These are phyloP conservation scores for Lutjanus argentimaculatus DNA, from an alignment of 2,797 vertebrate genomes.

Conservation along the genomic window DNA sequence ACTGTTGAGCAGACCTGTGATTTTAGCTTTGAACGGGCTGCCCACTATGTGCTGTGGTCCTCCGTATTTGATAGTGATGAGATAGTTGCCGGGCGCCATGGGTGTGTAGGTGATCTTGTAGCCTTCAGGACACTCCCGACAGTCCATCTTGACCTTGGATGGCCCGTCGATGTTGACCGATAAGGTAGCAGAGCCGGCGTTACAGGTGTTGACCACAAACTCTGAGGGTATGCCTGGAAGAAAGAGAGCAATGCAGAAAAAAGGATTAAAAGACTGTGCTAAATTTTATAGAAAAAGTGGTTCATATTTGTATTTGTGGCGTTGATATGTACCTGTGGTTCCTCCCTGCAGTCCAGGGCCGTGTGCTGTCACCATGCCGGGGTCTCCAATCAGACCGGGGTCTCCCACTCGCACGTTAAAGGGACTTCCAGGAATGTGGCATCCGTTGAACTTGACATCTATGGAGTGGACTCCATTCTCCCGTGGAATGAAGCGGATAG, in stretches of 20 bases:
- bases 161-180: conserved; percentile 96
- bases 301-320: neutral
- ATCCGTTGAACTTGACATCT: conserved; percentile 95
- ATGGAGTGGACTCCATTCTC: conserved; percentile 97
- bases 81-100: conserved; percentile 98
- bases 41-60: conserved; percentile 97
- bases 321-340: conserved; percentile 88
- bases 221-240: conserved; percentile 89
- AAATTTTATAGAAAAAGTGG: neutral
- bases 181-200: conserved; percentile 92
- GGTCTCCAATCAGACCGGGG: conserved; percentile 92
- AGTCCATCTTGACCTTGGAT: conserved; percentile 98
- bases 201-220: conserved; percentile 94
- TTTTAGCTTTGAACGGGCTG: conserved; percentile 97
- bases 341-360: conserved; percentile 94
- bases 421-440: conserved; percentile 96
- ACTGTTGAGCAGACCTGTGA: conserved; percentile 89
- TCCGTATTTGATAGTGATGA: conserved; percentile 97
- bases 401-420: conserved; percentile 97
- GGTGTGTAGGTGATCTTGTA: conserved; percentile 95
- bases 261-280: neutral
- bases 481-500: conserved; percentile 95
- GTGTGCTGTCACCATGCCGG: conserved; percentile 94
- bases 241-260: neutral
- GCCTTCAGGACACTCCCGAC: conserved; percentile 93